Percentiles rank a stretch among this genome's conserved stretches.
Evolutionary conservation across 2,797 vertebrate genomes (phyloP).

Genomic region (Periparus ater): DNA sequence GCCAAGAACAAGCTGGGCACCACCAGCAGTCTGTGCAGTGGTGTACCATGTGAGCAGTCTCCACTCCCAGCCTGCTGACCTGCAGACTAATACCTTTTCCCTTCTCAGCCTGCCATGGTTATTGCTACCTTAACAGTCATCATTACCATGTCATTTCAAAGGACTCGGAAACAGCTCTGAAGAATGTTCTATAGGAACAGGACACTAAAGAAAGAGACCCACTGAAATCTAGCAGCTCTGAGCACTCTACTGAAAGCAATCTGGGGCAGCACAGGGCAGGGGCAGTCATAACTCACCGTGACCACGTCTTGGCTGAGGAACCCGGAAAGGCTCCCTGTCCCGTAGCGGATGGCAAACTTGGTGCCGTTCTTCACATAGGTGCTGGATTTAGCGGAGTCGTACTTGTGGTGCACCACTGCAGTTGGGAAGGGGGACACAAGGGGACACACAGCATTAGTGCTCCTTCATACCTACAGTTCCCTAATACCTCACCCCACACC

Average conservation of each 20-base stretch:
- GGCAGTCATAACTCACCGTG: conserved; percentile 60
- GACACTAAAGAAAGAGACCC: background rate
- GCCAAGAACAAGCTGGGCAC: background rate
- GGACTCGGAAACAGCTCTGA: background rate
- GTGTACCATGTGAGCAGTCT: accelerated
- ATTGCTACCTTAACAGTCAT: background rate
- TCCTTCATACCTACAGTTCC: background rate
- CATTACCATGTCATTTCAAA: background rate
- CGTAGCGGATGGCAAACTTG: conserved; percentile 89
- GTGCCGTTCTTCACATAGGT: conserved; percentile 91
- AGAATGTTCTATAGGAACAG: accelerated
- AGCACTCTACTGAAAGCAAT: background rate
- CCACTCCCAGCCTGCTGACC: background rate
- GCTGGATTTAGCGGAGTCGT: conserved; percentile 87
- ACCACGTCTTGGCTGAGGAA: conserved; percentile 89
- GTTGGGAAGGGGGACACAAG: background rate
- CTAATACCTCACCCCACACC: background rate
- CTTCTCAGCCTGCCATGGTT: background rate
- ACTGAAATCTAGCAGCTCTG: accelerated
- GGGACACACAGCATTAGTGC: background rate
- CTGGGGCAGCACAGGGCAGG: background rate
- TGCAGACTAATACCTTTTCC: background rate
- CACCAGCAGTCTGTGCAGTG: background rate
- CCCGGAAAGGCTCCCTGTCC: conserved; percentile 91
- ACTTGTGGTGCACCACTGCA: conserved; percentile 91